Conservation (phyloP, 2,113 vertebrate genomes). For the Synchiropus splendidus region DNA sequence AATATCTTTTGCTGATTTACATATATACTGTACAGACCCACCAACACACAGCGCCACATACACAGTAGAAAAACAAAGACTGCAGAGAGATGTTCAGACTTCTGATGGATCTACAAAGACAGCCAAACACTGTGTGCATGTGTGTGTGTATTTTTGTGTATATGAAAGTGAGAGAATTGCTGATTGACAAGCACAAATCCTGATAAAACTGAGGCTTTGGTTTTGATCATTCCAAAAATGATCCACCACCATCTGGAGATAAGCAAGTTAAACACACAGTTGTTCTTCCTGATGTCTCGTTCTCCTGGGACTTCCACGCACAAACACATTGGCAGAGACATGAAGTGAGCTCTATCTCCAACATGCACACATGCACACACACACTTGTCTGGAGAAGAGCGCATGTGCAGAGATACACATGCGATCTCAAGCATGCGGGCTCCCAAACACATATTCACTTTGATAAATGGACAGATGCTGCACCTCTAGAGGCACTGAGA, state of each 20-base stretch:
- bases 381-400: slow-evolving; percentile 32
- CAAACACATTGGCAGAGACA: slow-evolving; percentile 4
- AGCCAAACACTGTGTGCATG: slow-evolving; percentile 6
- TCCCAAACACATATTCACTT: too few species aligned
- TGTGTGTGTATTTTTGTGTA: slow-evolving; percentile 3
- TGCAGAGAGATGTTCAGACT: slow-evolving; percentile 19
- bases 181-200: slow-evolving; percentile 51
- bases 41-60: too few species aligned
- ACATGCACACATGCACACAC: slow-evolving; percentile 3
- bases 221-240: slow-evolving; percentile 50
- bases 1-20: too few species aligned
- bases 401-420: too few species aligned
- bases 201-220: slow-evolving; percentile 31
- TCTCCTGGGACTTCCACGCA: slow-evolving; percentile 45
- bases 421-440: too few species aligned
- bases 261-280: slow-evolving; percentile 69
- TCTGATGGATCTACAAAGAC: slow-evolving; percentile 39
- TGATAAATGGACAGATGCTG: slow-evolving; percentile 71
- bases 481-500: slow-evolving; percentile 68
- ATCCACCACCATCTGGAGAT: slow-evolving; percentile 64
- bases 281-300: slow-evolving; percentile 63
- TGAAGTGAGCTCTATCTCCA: neutral
- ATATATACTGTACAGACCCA: too few species aligned
- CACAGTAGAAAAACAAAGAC: too few species aligned
- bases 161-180: slow-evolving; percentile 9